These are phyloP conservation scores for Cebus imitator DNA, from an alignment of 2,113 vertebrate genomes.

Conservation along the genomic window DNA sequence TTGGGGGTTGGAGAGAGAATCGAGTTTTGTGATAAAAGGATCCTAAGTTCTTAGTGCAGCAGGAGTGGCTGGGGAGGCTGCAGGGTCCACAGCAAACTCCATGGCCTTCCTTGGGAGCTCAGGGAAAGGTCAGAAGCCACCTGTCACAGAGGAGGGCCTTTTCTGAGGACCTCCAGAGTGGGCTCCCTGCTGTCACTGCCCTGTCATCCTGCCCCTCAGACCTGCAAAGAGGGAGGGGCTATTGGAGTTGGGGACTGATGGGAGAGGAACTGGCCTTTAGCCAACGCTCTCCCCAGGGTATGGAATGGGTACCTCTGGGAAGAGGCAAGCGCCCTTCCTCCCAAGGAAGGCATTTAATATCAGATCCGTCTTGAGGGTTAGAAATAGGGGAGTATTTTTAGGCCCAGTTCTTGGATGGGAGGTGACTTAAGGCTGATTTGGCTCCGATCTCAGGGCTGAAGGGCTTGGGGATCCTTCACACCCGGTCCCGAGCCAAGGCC, in stretches of 20 bases:
- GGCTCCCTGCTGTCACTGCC: not conserved
- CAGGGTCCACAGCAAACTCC: not conserved
- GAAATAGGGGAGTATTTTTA: conserved; percentile 58
- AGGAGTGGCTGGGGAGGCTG: not conserved
- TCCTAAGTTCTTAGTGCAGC: not conserved
- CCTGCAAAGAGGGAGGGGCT: not conserved
- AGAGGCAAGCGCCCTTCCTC: not conserved
- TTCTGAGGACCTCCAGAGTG: not conserved
- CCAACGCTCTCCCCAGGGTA: not conserved
- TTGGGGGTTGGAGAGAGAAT: fast-evolving
- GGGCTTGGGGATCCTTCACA: conserved; percentile 41
- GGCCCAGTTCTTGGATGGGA: conserved; percentile 55
- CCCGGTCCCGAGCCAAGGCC: not conserved
- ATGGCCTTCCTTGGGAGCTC: not conserved
- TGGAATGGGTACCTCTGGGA: not conserved
- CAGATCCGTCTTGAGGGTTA: conserved; percentile 29
- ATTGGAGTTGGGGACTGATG: not conserved
- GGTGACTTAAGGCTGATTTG: conserved; percentile 66
- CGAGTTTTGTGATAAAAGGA: not conserved
- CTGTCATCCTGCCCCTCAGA: not conserved
- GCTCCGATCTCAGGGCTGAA: conserved; percentile 56
- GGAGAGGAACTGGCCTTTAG: not conserved
- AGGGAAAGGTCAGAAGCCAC: not conserved
- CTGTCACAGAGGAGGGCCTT: not conserved
- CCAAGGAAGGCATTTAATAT: conserved; percentile 8